Conservation (phyloP, 2,797 vertebrate species). For the Arnoldichthys spilopterus region DNA sequence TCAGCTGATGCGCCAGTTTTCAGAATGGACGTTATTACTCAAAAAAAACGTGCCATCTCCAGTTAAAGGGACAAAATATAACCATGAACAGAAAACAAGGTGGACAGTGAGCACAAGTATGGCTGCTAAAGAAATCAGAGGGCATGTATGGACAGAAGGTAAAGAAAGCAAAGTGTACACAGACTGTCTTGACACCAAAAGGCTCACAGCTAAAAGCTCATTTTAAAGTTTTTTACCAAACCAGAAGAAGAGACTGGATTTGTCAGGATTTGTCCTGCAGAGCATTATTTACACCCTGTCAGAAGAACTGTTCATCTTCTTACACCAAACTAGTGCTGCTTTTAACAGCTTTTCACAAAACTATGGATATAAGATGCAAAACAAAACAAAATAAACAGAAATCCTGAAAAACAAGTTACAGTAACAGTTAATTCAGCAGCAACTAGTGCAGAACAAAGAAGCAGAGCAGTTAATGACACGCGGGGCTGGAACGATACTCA, state of each 20-base stretch:
- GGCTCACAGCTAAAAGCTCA: background rate
- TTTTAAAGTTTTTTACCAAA: background rate
- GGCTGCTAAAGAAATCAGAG: slow-evolving; percentile 16
- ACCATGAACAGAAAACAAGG: slow-evolving; percentile 4
- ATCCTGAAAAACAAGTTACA: background rate
- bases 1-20: background rate
- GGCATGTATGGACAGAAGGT: slow-evolving; percentile 7
- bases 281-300: slow-evolving; percentile 1
- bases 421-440: background rate
- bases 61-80: slow-evolving; percentile 8
- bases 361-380: background rate
- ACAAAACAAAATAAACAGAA: background rate
- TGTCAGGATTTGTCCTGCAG: background rate
- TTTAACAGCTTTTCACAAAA: slow-evolving; percentile 2
- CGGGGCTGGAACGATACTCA: slow-evolving; percentile 8
- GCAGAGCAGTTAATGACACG: slow-evolving; percentile 23
- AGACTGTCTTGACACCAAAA: slow-evolving; percentile 48
- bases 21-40: too few species aligned
- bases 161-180: slow-evolving; percentile 10
- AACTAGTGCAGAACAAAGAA: slow-evolving; percentile 10
- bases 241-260: background rate
- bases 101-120: background rate
- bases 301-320: slow-evolving; percentile 1
- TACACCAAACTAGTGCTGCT: background rate
- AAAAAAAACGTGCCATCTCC: background rate